Percentiles rank a stretch among this genome's conserved stretches.
Conservation (phyloP, 1,140 invertebrate species). For the Saccostrea echinata region DNA sequence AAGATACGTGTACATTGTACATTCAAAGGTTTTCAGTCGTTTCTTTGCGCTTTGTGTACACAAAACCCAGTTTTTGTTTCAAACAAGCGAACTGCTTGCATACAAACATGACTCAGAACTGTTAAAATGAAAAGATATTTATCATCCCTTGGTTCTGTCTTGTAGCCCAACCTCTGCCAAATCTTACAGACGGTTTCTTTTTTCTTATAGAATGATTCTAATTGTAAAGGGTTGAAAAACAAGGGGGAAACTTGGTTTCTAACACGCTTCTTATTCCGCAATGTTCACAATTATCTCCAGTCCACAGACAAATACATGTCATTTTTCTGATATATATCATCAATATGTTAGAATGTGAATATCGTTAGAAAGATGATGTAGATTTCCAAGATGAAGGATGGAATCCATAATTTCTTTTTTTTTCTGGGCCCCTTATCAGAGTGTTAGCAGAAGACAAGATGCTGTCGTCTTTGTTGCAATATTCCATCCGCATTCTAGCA, state of each 20-base stretch:
- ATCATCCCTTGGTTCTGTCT: constrained; percentile 23
- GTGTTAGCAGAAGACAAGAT: not conserved
- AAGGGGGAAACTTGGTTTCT: not conserved
- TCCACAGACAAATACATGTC: not conserved
- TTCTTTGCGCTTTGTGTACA: not conserved
- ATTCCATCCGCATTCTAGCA: not conserved
- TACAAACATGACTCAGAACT: constrained; percentile 34
- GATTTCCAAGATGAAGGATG: not conserved
- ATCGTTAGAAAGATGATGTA: not conserved
- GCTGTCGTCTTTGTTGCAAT: not conserved
- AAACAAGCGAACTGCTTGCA: constrained; percentile 34
- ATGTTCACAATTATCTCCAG: not conserved
- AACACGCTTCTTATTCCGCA: not conserved
- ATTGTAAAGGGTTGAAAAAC: constrained; percentile 4
- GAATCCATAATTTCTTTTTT: not conserved
- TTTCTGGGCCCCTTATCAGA: not conserved
- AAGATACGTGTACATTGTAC: too few relatives aligned
- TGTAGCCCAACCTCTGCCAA: constrained; percentile 14
- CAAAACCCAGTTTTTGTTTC: constrained; percentile 15
- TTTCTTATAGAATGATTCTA: not conserved
- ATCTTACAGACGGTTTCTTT: constrained; percentile 11
- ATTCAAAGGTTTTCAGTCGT: too few relatives aligned
- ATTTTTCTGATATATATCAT: not conserved
- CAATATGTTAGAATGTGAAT: not conserved
- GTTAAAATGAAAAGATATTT: constrained; percentile 38